phyloP scores from a whole-genome alignment of 2,888 invertebrate genomes.

The Gari tellinella region DNA sequence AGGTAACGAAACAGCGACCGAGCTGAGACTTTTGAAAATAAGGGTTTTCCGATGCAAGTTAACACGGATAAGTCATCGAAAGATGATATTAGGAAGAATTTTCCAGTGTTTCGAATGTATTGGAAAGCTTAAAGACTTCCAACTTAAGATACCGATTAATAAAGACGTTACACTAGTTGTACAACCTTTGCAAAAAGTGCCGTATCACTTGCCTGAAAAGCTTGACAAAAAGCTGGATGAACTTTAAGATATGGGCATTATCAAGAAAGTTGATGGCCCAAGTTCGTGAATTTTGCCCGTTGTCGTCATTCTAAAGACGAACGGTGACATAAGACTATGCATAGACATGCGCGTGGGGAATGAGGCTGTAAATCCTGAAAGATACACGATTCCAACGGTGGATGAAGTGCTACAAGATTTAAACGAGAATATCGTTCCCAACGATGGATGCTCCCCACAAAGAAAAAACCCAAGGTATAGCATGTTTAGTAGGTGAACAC shows the following conservation, averaged over 20 bases:
- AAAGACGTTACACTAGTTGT: constrained; percentile 10
- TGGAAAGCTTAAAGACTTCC: constrained; percentile 18
- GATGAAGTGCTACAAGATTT: constrained; percentile 48
- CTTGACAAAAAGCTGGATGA: constrained; percentile 39
- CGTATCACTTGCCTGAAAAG: constrained; percentile 14
- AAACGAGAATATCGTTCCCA: constrained; percentile 46
- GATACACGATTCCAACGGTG: constrained; percentile 43
- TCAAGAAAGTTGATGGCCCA: constrained; percentile 43
- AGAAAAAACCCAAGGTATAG: no score
- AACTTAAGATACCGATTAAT: constrained; percentile 16
- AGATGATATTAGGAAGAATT: background rate
- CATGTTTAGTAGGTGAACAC: no score
- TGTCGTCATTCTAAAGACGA: constrained; percentile 43
- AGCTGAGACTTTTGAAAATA: constrained; percentile 7
- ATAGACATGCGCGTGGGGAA: constrained; percentile 55
- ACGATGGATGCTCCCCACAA: no score
- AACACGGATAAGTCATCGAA: background rate
- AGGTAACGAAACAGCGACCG: constrained; percentile 5
- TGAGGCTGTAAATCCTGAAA: constrained; percentile 35
- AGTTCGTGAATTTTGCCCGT: constrained; percentile 39
- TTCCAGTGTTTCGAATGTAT: constrained; percentile 16
- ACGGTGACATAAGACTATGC: constrained; percentile 47
- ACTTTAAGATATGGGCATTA: constrained; percentile 36
- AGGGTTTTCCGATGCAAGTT: background rate
- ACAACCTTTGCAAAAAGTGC: constrained; percentile 14